phyloP scores from a whole-genome alignment of 2,888 invertebrate species.

The Aporophyla nigra region DNA sequence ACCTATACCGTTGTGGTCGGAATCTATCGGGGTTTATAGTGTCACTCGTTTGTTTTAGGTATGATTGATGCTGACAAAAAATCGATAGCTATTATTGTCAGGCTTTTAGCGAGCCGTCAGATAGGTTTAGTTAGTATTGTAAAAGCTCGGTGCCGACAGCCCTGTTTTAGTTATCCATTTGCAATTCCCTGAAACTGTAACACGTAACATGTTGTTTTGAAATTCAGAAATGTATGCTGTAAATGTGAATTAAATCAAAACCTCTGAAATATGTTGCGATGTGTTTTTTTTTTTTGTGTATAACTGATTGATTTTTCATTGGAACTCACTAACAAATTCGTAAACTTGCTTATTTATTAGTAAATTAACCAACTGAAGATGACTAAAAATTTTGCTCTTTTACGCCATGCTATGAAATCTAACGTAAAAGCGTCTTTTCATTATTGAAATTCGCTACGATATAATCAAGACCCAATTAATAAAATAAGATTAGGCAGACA shows the following conservation, averaged over 20 bases:
- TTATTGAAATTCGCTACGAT: neutral
- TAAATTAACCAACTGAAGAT: neutral
- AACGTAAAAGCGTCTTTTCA: too few species aligned
- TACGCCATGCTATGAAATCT: neutral
- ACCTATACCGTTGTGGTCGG: slow-evolving; percentile 8
- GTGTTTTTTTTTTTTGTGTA: neutral
- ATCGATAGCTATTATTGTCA: slow-evolving; percentile 49
- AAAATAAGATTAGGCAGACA: neutral
- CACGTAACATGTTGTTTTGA: neutral
- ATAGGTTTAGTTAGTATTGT: slow-evolving; percentile 21
- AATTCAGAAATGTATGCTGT: neutral
- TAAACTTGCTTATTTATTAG: neutral
- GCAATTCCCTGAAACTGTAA: slow-evolving; percentile 3
- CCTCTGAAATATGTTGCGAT: neutral
- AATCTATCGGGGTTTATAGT: slow-evolving; percentile 27
- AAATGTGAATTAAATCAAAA: slow-evolving; percentile 2
- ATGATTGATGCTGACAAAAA: slow-evolving; percentile 52
- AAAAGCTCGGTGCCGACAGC: slow-evolving; percentile 17
- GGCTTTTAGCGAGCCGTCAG: slow-evolving; percentile 35
- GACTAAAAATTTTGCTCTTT: neutral
- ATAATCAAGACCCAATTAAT: neutral
- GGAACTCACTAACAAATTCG: neutral
- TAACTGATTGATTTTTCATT: neutral
- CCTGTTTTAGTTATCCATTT: slow-evolving; percentile 19
- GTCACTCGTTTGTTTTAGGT: slow-evolving; percentile 35